Base-by-base conservation (phyloP, 30 jellyfish, hydroid and myxozoan species). In the Cassiopea xamachana region DNA sequence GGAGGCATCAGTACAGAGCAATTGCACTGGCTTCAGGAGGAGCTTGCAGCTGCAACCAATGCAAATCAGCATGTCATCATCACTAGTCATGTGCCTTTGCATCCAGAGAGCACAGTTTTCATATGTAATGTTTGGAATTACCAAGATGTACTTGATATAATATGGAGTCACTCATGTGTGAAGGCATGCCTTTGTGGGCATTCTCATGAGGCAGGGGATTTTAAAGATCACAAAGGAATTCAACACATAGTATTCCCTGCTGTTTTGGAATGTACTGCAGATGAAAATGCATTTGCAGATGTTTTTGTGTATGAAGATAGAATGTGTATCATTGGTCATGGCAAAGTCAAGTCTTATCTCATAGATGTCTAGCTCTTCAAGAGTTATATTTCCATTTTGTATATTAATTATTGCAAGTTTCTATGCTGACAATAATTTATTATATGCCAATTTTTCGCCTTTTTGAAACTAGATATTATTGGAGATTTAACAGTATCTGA, bases 151-250 rank as follows among this genome's bases (percentile, higher is more conserved):
- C 87, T 95, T 48, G 85, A 89, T n/a, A 82, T 89, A 0, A 77
- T 95, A 17, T 80, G 92, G 81, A 86, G 69, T 13, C 87, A 79
- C 62, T 16, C 68, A 14, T 95, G 99, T 50, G 99, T 95, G 64
- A 96, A 69, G n/a, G 96, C 97, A 9, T 95, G 97, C 48, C 77
- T 95, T 68, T 84, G 92, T 49, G 99, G 99, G 1, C 99, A 95
- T 68, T 62, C 85, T 49, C 99, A 95, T 80, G 94, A 87, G 17
- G 99, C 91, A 10, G 97, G 96, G 1, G 82, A 19, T 60, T 87
- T 45, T 55, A 75, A 50, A 46, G 99, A 95, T 60, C 67, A 69
- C 67, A 62, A 78, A n/a, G 94, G 94, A 18, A 92, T 91, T n/a
- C 87, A 91, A 18, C 97, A 91, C 82, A 43, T 86, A 19, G 88